Percentiles rank a stretch among this genome's conserved stretches.
These are phyloP conservation scores for Pelobates fuscus DNA, from an alignment of 2,113 vertebrate species.

Conservation along the genomic window DNA sequence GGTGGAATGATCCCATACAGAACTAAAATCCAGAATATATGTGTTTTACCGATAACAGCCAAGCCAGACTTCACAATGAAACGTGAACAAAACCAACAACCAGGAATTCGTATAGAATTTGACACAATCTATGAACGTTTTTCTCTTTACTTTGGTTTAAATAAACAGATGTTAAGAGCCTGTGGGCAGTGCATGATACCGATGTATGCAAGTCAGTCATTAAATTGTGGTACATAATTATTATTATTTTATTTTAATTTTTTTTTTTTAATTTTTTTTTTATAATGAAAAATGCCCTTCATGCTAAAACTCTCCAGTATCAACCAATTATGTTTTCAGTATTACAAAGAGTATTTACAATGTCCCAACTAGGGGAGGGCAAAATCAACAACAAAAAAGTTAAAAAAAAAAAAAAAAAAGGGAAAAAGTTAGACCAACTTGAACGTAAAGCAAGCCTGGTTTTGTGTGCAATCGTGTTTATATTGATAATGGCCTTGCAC, in stretches of 20 bases:
- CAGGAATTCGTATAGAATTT: constrained; percentile 51
- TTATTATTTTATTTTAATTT: neutral
- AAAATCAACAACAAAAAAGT: too few relatives aligned
- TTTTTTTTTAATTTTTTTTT: constrained; percentile 65
- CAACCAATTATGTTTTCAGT: constrained; percentile 75
- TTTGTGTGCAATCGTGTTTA: constrained; percentile 60
- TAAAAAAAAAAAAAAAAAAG: neutral
- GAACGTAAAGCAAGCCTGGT: constrained; percentile 60
- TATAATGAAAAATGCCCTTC: constrained; percentile 85
- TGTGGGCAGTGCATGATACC: constrained; percentile 68
- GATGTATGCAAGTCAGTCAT: constrained; percentile 66
- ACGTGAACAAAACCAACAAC: constrained; percentile 53
- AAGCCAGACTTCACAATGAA: constrained; percentile 21
- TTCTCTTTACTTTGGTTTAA: constrained; percentile 71
- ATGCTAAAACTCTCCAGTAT: constrained; percentile 79
- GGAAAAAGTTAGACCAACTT: constrained; percentile 62
- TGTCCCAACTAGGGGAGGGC: constrained; percentile 61
- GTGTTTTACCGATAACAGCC: neutral
- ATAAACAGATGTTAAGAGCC: constrained; percentile 45
- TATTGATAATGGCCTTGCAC: constrained; percentile 46
- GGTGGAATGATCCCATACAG: constrained; percentile 35
- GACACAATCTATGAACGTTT: constrained; percentile 57
- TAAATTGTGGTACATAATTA: constrained; percentile 19
- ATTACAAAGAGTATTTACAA: constrained; percentile 80
- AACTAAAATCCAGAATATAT: neutral